phyloP scores from a whole-genome alignment of 2,797 vertebrate species.

The Sebastes dallii region DNA sequence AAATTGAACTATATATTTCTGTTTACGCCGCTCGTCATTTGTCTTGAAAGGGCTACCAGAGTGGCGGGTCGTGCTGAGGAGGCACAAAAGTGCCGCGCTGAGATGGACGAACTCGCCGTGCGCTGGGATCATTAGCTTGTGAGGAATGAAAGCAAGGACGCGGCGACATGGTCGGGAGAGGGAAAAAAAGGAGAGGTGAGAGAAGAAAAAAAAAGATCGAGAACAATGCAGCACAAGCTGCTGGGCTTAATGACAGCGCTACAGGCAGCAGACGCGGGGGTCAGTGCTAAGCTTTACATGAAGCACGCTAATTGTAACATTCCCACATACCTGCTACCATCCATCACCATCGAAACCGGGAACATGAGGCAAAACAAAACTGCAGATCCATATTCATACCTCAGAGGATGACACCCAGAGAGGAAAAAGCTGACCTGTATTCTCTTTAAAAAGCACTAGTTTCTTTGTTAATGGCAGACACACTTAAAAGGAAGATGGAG shows the following conservation, averaged over 20 bases:
- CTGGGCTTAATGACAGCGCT: conserved; percentile 53
- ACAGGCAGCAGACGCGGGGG: conserved; percentile 43
- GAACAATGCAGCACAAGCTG: conserved; percentile 24
- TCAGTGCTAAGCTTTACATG: conserved; percentile 41
- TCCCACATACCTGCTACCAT: conserved; percentile 21
- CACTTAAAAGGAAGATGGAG: background rate
- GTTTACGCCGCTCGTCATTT: conserved; percentile 37
- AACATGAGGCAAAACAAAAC: conserved; percentile 19
- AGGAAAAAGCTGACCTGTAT: conserved; percentile 10
- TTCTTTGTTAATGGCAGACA: conserved; percentile 25
- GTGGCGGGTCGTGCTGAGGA: conserved; percentile 13
- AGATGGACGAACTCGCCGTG: conserved; percentile 5
- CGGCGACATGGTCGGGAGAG: conserved; percentile 14
- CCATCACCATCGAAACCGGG: conserved; percentile 38
- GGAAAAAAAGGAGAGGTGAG: conserved; percentile 23
- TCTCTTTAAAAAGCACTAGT: background rate
- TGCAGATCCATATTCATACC: conserved; percentile 6
- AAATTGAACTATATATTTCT: conserved; percentile 52
- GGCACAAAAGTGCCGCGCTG: background rate
- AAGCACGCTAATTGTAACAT: conserved; percentile 62
- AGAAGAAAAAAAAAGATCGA: background rate
- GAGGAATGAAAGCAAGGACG: conserved; percentile 57
- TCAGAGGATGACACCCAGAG: background rate
- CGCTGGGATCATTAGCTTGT: conserved; percentile 68
- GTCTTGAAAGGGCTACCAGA: conserved; percentile 34